Conservation (phyloP, 2,113 vertebrate species). For the Stigmatopora nigra region DNA sequence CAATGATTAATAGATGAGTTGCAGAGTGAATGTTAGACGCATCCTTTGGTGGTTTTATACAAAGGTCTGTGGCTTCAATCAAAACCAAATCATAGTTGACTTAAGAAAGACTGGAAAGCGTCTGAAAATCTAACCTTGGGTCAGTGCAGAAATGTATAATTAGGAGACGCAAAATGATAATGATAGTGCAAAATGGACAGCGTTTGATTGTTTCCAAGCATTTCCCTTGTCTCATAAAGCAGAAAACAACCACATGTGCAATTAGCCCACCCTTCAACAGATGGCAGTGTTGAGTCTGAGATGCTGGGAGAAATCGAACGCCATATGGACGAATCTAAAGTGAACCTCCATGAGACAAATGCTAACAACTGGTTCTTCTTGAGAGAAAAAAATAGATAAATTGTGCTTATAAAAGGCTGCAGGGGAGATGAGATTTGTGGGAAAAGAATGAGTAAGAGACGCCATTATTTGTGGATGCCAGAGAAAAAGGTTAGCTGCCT, state of each 20-base stretch:
- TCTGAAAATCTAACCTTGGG: background rate
- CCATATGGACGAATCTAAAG: constrained; percentile 40
- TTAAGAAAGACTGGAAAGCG: background rate
- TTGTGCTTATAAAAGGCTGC: background rate
- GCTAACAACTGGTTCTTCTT: background rate
- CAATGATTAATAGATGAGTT: background rate
- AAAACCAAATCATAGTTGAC: background rate
- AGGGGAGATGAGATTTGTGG: background rate
- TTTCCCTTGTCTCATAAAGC: too few relatives aligned
- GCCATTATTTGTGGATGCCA: constrained; percentile 16
- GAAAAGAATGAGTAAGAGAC: constrained; percentile 6
- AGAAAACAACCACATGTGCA: constrained; percentile 33
- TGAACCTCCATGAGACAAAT: constrained; percentile 24
- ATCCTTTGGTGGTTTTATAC: background rate
- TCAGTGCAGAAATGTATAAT: background rate
- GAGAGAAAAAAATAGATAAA: background rate
- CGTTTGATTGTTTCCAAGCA: background rate
- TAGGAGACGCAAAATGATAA: background rate
- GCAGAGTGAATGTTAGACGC: background rate
- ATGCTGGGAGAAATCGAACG: constrained; percentile 38
- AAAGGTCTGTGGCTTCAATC: background rate
- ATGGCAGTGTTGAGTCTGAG: constrained; percentile 67
- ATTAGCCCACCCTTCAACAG: constrained; percentile 58
- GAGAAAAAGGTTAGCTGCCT: constrained; percentile 57
- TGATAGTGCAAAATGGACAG: too few relatives aligned